A percentile compares a stretch with the other conserved stretches of the same genome.
Evolutionary conservation across 2,888 invertebrate species (phyloP).

Genomic region (Podotricha telesiphe): DNA sequence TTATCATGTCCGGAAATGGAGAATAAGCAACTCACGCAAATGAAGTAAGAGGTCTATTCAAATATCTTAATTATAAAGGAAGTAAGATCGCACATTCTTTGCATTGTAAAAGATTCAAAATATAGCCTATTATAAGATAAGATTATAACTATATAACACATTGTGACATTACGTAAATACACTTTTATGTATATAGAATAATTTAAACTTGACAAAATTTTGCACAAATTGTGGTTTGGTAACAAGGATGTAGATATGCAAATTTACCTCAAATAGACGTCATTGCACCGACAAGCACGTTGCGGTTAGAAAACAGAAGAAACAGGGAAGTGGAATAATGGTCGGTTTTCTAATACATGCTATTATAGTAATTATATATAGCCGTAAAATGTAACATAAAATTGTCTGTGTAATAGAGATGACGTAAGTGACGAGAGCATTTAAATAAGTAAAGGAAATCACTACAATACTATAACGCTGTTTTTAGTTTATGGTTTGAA

Average conservation of each 20-base stretch:
- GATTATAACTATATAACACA: neutral
- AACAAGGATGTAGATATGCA: slow-evolving; percentile 37
- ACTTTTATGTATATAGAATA: neutral
- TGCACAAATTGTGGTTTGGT: slow-evolving; percentile 2
- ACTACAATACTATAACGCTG: neutral
- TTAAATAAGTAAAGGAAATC: slow-evolving; percentile 13
- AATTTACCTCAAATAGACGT: slow-evolving; percentile 37
- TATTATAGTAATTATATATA: slow-evolving; percentile 39
- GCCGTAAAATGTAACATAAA: slow-evolving; percentile 37
- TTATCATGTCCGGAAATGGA: slow-evolving; percentile 27
- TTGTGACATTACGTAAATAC: neutral
- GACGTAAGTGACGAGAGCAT: slow-evolving; percentile 23
- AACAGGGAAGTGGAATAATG: slow-evolving; percentile 41
- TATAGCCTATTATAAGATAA: neutral
- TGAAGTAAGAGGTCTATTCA: slow-evolving; percentile 19
- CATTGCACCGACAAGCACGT: slow-evolving; percentile 33
- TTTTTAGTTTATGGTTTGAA: neutral
- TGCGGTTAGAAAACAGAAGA: slow-evolving; percentile 43
- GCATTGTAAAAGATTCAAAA: neutral
- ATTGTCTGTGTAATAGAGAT: slow-evolving; percentile 29
- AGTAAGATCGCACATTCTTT: slow-evolving; percentile 4
- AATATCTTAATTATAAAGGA: slow-evolving; percentile 16
- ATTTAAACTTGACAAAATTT: neutral
- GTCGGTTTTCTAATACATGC: slow-evolving; percentile 38
- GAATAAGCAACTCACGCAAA: slow-evolving; percentile 32